These are phyloP conservation scores for Spongilla lacustris DNA, from an alignment of 37 sponge, comb jelly and placozoan species.

Conservation along the genomic window DNA sequence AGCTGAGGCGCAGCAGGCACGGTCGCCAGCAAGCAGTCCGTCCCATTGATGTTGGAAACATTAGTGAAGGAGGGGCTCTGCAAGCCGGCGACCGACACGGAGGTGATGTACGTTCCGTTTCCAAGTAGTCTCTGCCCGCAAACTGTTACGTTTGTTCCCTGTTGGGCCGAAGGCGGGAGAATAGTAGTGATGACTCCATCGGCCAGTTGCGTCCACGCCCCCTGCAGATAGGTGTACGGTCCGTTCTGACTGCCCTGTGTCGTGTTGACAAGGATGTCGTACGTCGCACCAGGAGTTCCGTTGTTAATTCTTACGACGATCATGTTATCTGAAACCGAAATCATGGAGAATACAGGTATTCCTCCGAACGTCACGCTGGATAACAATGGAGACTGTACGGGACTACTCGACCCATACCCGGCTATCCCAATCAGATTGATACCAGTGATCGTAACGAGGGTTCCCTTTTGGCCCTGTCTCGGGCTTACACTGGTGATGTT, in stretches of 20 bases:
- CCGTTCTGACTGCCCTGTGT: conserved; percentile 58
- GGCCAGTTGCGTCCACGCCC: conserved; percentile 51
- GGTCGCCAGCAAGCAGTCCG: conserved; percentile 1
- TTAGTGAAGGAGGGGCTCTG: too few species aligned
- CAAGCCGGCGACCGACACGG: conserved; percentile 16
- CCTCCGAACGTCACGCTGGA: conserved; percentile 27
- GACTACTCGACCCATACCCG: background rate
- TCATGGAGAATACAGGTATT: conserved; percentile 7
- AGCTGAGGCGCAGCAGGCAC: conserved; percentile 2
- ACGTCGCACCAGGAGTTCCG: conserved; percentile 13
- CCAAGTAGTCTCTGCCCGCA: conserved; percentile 64
- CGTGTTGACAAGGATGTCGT: conserved; percentile 22
- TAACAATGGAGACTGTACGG: too few species aligned
- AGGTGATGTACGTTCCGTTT: conserved; percentile 33
- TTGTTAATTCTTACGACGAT: conserved; percentile 22
- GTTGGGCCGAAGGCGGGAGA: conserved; percentile 54
- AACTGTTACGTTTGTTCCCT: background rate
- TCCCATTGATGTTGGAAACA: too few species aligned
- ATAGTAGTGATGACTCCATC: conserved; percentile 52
- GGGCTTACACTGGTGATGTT: conserved; percentile 47
- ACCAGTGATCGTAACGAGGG: conserved; percentile 62
- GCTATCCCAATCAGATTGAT: conserved; percentile 42
- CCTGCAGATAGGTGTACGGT: conserved; percentile 24
- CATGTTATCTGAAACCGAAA: background rate
- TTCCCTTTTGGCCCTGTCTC: conserved; percentile 67